phyloP scores from a whole-genome alignment of 2,888 invertebrate species.

The Alentia gelatinosa region DNA sequence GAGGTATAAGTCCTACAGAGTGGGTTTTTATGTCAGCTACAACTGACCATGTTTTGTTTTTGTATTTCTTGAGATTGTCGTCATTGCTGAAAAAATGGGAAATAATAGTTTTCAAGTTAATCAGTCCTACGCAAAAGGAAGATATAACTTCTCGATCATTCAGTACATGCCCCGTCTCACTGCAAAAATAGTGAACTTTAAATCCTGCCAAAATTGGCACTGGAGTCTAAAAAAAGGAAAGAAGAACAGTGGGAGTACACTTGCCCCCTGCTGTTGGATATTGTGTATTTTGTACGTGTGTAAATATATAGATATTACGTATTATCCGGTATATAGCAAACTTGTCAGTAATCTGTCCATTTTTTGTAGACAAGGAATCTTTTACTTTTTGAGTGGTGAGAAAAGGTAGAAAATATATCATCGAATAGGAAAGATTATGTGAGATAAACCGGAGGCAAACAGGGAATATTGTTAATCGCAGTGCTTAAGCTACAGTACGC shows the following conservation, averaged over 20 bases:
- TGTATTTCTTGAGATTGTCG: conserved; percentile 12
- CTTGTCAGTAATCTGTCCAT: conserved; percentile 29
- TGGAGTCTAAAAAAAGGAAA: too few relatives aligned
- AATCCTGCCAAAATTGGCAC: neutral
- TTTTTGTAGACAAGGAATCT: neutral
- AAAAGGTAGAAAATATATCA: too few relatives aligned
- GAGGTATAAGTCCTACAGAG: too few relatives aligned
- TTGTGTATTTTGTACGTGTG: conserved; percentile 26
- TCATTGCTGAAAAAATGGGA: conserved; percentile 1
- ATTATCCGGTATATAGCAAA: conserved; percentile 7
- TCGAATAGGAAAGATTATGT: too few relatives aligned
- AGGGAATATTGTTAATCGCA: too few relatives aligned
- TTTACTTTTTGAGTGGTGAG: neutral
- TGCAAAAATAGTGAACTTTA: neutral
- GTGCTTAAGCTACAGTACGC: too few relatives aligned
- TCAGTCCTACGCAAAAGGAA: conserved; percentile 21
- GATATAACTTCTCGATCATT: neutral
- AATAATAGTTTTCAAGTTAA: neutral
- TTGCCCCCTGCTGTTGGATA: conserved; percentile 5
- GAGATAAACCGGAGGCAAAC: too few relatives aligned
- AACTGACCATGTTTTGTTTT: neutral
- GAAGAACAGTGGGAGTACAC: neutral
- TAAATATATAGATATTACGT: conserved; percentile 23
- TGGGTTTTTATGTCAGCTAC: neutral
- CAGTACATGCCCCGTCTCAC: neutral